phyloP scores from a whole-genome alignment of 2,888 invertebrate species.

The Argyresthia albistria region DNA sequence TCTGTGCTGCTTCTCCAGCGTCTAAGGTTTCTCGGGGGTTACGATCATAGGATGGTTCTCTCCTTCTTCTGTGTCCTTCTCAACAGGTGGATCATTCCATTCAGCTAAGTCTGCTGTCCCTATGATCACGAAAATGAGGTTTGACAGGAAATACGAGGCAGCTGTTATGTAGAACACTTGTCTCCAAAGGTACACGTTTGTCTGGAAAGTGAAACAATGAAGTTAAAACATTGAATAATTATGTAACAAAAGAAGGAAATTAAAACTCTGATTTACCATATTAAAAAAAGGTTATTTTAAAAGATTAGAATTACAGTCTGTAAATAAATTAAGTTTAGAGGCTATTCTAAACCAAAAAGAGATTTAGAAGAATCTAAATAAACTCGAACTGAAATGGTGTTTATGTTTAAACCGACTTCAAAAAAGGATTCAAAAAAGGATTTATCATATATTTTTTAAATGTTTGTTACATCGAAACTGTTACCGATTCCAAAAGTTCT shows the following conservation, averaged over 20 bases:
- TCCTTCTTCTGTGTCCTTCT: slow-evolving; percentile 7
- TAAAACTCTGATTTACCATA: background rate
- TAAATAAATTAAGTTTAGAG: background rate
- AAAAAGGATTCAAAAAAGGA: too few species aligned
- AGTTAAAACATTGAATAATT: background rate
- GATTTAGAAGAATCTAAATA: background rate
- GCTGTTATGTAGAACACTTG: slow-evolving; percentile 81
- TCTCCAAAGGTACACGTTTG: slow-evolving; percentile 76
- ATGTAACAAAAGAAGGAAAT: too few species aligned
- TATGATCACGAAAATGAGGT: slow-evolving; percentile 76
- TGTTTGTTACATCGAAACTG: too few species aligned
- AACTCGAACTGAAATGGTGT: background rate
- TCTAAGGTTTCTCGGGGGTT: too few species aligned
- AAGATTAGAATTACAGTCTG: background rate
- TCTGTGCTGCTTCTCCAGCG: too few species aligned
- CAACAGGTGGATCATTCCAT: slow-evolving; percentile 75
- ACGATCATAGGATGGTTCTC: background rate
- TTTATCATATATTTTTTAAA: too few species aligned
- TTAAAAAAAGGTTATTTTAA: background rate
- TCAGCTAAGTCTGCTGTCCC: slow-evolving; percentile 78
- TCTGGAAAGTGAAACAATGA: slow-evolving; percentile 53
- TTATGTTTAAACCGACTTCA: too few species aligned
- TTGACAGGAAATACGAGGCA: slow-evolving; percentile 76
- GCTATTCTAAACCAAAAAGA: background rate
- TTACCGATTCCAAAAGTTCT: too few species aligned